Percentiles rank a stretch among this genome's conserved stretches.
Conservation (phyloP, 1,140 invertebrate species). For the Formica selysi region DNA sequence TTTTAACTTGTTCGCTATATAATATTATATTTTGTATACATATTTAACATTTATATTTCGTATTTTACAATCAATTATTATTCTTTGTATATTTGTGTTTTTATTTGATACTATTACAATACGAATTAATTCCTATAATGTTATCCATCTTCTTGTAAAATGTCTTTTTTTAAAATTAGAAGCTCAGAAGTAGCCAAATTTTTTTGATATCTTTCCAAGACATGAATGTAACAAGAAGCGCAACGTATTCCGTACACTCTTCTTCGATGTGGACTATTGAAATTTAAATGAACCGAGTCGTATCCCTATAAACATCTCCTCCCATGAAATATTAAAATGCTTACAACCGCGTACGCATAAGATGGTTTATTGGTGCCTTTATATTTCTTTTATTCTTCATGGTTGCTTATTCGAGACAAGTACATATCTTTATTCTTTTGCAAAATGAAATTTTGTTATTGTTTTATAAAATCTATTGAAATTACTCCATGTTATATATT, state of each 20-base stretch:
- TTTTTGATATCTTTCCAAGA: neutral
- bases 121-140: neutral
- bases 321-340: slow-evolving; percentile 70
- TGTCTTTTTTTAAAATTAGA: neutral
- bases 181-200: neutral
- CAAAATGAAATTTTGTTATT: neutral
- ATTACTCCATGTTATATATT: neutral
- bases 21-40: neutral
- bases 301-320: neutral
- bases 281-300: slow-evolving; percentile 57
- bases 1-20: too few relatives aligned
- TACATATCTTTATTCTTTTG: neutral
- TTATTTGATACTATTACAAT: slow-evolving; percentile 12
- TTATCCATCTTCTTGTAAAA: neutral
- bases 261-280: slow-evolving; percentile 13
- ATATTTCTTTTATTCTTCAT: neutral
- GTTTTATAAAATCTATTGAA: neutral
- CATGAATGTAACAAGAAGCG: neutral
- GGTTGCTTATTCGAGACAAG: neutral
- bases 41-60: neutral
- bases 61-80: neutral
- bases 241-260: neutral
- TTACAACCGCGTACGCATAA: neutral
- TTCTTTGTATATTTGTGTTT: neutral
- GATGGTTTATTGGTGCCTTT: neutral